Conservation (phyloP, 2,888 invertebrate species). For the Frankliniella fusca region DNA sequence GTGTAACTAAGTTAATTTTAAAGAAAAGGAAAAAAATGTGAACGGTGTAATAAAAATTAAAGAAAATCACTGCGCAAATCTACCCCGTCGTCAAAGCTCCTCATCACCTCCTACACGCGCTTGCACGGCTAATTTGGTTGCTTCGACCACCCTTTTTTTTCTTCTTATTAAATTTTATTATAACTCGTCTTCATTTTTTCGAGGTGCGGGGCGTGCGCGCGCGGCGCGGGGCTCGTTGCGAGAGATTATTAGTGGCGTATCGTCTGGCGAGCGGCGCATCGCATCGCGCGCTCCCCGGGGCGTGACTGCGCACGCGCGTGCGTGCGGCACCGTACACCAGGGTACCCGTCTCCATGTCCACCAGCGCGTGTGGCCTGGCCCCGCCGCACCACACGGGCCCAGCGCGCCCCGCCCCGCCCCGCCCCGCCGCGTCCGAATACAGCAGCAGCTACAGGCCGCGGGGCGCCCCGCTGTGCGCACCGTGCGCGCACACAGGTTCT, state of each 20-base stretch:
- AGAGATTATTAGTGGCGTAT: slow-evolving; percentile 19
- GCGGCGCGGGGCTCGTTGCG: not conserved
- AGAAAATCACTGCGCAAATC: no score
- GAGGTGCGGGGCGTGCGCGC: not conserved
- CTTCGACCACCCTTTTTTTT: no score
- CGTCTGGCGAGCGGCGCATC: not conserved
- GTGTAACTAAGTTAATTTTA: no score
- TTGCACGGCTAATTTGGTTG: no score
- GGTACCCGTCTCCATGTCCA: slow-evolving; percentile 13
- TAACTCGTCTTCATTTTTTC: not conserved
- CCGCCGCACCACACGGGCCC: not conserved
- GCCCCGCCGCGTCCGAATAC: not conserved
- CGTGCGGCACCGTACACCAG: not conserved
- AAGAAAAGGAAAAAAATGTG: no score
- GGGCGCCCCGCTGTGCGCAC: not conserved
- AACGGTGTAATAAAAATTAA: no score
- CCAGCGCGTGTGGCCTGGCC: slow-evolving; percentile 16
- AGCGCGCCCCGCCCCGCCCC: not conserved
- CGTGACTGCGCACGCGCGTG: not conserved
- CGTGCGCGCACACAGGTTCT: not conserved
- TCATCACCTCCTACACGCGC: no score
- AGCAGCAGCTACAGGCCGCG: not conserved
- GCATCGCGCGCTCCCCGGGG: not conserved
- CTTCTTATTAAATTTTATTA: no score
- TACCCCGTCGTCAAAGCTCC: no score